Percentiles rank a stretch among this genome's conserved stretches.
phyloP scores from a whole-genome alignment of 2,797 vertebrate species.

The Smutsia gigantea region DNA sequence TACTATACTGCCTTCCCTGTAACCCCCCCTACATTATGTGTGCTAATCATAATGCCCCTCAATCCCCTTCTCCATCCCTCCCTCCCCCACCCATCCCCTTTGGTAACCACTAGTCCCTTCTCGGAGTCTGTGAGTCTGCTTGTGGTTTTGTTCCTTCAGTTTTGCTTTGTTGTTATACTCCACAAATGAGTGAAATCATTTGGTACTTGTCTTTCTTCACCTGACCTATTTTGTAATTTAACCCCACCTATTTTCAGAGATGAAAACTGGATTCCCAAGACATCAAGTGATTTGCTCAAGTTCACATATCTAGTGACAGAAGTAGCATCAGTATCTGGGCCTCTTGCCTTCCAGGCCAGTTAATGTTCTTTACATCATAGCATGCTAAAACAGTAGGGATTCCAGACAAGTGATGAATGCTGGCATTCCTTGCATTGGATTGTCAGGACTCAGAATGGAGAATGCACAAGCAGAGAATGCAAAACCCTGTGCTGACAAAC shows the following conservation, averaged over 20 bases:
- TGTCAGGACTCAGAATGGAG: neutral
- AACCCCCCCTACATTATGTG: too few species aligned
- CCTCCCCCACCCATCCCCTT: too few species aligned
- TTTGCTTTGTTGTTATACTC: too few species aligned
- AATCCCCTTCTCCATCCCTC: too few species aligned
- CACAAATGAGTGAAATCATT: too few species aligned
- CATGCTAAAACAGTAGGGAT: neutral
- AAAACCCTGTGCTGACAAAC: neutral
- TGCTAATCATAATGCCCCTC: too few species aligned
- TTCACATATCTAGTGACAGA: constrained; percentile 1
- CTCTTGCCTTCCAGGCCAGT: neutral
- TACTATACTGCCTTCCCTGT: too few species aligned
- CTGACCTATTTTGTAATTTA: neutral
- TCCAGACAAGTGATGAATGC: neutral
- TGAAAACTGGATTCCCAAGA: neutral
- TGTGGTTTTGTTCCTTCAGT: too few species aligned
- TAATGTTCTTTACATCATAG: neutral
- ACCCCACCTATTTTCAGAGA: constrained; percentile 8
- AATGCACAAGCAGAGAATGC: neutral
- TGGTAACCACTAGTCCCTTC: too few species aligned
- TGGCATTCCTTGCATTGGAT: neutral
- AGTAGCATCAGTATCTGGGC: neutral
- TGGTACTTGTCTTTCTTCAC: too few species aligned
- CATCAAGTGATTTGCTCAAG: neutral
- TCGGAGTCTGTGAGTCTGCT: too few species aligned